These are phyloP conservation scores for Semnornis frantzii DNA, from an alignment of 2,113 vertebrate species.

Conservation along the genomic window DNA sequence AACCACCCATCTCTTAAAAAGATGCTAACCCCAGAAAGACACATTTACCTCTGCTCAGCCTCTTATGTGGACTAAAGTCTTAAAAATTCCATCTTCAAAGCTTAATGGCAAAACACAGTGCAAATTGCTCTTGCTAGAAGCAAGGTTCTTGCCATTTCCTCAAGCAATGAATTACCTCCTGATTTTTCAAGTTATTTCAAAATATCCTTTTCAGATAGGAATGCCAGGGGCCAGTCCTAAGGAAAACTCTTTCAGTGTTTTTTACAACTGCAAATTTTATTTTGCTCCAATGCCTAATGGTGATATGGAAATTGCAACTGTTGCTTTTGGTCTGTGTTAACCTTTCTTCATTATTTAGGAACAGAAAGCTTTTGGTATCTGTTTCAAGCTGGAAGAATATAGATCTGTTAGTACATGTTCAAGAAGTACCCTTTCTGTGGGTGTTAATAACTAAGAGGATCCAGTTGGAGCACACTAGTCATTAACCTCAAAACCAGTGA, in stretches of 20 bases:
- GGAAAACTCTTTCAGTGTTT: conserved; percentile 57
- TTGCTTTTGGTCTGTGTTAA: conserved; percentile 11
- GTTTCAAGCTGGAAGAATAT: conserved; percentile 12
- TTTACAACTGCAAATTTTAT: conserved; percentile 57
- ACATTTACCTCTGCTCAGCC: conserved; percentile 32
- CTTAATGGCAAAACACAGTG: conserved; percentile 63
- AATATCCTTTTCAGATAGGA: conserved; percentile 58
- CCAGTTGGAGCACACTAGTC: background rate
- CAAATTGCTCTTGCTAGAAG: conserved; percentile 71
- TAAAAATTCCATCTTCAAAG: conserved; percentile 49
- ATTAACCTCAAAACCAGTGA: conserved; percentile 49
- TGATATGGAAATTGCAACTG: conserved; percentile 18
- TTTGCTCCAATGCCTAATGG: background rate
- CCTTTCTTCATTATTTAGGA: background rate
- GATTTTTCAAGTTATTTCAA: conserved; percentile 29
- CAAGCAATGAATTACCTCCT: conserved; percentile 45
- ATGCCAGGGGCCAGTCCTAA: conserved; percentile 65
- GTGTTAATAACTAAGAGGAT: conserved; percentile 2
- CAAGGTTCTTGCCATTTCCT: conserved; percentile 66
- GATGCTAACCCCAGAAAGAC: conserved; percentile 19
- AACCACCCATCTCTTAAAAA: background rate
- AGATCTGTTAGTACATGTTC: background rate
- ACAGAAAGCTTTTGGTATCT: conserved; percentile 6
- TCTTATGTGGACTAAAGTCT: background rate
- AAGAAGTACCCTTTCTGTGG: conserved; percentile 2